Percentiles rank a stretch among this genome's conserved stretches.
Evolutionary conservation across 2,113 vertebrate species (phyloP).

Genomic region (Myocastor coypus): DNA sequence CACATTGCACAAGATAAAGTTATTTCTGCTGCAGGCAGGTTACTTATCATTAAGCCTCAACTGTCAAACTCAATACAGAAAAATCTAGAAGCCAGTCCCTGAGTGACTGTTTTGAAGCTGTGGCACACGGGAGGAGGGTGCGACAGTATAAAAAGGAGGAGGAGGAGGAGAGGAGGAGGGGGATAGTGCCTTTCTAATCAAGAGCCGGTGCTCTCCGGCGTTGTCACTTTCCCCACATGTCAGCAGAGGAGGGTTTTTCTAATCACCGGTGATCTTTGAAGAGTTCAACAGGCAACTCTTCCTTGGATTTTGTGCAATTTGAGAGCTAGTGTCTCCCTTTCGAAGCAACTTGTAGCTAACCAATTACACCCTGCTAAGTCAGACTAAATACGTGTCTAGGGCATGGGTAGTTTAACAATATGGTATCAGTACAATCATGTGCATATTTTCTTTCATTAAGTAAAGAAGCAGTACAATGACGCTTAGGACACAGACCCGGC

Average conservation of each 20-base stretch:
- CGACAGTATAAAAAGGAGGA: slow-evolving; percentile 58
- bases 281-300: slow-evolving; percentile 53
- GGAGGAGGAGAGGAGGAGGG: slow-evolving; percentile 13
- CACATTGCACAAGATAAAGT: slow-evolving; percentile 60
- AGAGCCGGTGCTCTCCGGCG: slow-evolving; percentile 32
- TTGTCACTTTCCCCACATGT: slow-evolving; percentile 64
- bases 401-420: neutral
- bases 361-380: slow-evolving; percentile 24
- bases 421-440: neutral
- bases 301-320: slow-evolving; percentile 36
- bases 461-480: neutral
- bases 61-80: slow-evolving; percentile 74
- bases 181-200: slow-evolving; percentile 58
- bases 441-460: slow-evolving; percentile 46
- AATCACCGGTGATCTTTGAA: slow-evolving; percentile 63
- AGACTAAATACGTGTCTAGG: slow-evolving; percentile 19
- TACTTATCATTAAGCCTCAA: slow-evolving; percentile 74
- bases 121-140: neutral
- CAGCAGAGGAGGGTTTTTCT: slow-evolving; percentile 44
- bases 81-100: slow-evolving; percentile 66
- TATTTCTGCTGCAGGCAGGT: slow-evolving; percentile 72
- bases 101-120: slow-evolving; percentile 69
- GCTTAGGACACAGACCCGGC: neutral
- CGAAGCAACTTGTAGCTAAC: slow-evolving; percentile 44
- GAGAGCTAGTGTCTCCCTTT: neutral